phyloP scores from a whole-genome alignment of 1,140 invertebrate species.

The Drosophila burlai region DNA sequence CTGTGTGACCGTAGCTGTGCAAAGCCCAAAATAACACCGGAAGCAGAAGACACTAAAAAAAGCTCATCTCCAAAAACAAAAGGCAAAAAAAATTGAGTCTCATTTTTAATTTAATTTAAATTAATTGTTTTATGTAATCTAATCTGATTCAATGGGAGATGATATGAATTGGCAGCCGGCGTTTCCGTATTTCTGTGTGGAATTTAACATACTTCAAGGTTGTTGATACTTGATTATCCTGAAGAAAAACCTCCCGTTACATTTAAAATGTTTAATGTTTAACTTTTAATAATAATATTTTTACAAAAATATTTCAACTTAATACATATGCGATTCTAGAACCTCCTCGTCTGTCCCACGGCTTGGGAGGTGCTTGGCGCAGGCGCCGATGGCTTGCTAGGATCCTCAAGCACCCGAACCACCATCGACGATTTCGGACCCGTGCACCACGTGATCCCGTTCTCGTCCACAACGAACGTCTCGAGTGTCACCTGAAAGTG shows the following conservation, averaged over 20 bases:
- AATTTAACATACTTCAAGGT: neutral
- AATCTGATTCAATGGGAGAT: neutral
- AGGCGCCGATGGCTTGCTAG: constrained; percentile 65
- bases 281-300: constrained; percentile 21
- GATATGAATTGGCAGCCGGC: neutral
- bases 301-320: neutral
- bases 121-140: neutral
- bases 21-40: neutral
- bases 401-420: constrained; percentile 83
- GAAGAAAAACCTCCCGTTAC: neutral
- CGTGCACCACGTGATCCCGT: constrained; percentile 81
- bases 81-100: neutral
- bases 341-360: constrained; percentile 67
- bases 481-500: constrained; percentile 84
- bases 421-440: constrained; percentile 83
- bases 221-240: neutral
- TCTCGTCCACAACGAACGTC: constrained; percentile 83
- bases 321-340: constrained; percentile 34
- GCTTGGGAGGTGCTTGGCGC: constrained; percentile 64
- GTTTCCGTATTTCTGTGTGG: neutral
- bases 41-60: constrained; percentile 13
- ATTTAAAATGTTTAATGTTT: neutral
- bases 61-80: neutral
- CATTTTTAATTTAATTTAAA: neutral
- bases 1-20: constrained; percentile 13